Evolutionary conservation across 2,113 vertebrate species (phyloP).

Genomic region (Lipophrys pholis): DNA sequence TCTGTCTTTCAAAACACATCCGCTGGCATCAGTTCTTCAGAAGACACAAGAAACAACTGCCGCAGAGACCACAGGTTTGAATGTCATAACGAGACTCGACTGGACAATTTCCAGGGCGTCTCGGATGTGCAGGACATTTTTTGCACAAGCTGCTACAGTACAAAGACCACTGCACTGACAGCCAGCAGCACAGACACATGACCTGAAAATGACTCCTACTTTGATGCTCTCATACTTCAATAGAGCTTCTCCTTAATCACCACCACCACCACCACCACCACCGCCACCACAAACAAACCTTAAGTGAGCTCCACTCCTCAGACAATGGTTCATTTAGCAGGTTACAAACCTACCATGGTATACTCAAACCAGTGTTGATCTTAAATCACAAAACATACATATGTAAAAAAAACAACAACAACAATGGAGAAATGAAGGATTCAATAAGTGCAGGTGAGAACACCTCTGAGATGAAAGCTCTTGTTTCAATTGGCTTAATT

Average conservation of each 20-base stretch:
- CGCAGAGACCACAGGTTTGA: conserved; percentile 35
- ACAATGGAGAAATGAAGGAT: not conserved
- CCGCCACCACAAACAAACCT: conserved; percentile 2
- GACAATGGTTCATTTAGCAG: conserved; percentile 28
- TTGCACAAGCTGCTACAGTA: conserved; percentile 50
- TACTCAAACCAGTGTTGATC: not conserved
- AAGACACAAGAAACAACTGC: conserved; percentile 13
- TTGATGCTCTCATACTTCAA: conserved; percentile 29
- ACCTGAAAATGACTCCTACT: conserved; percentile 38
- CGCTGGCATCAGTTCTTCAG: conserved; percentile 35
- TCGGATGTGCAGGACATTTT: conserved; percentile 41
- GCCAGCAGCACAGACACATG: conserved; percentile 38
- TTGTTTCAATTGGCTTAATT: not conserved
- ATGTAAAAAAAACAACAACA: conserved; percentile 7
- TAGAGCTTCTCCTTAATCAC: not conserved
- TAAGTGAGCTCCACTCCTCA: not conserved
- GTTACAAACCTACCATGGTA: conserved; percentile 24
- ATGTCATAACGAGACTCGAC: conserved; percentile 23
- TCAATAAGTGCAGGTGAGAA: not conserved
- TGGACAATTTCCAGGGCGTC: conserved; percentile 27
- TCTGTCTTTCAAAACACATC: conserved; percentile 49
- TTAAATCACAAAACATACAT: conserved; percentile 25
- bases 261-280: conserved; percentile 3
- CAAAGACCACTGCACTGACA: conserved; percentile 29
- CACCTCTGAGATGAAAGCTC: not conserved